phyloP scores from a whole-genome alignment of 2,888 invertebrate species.

The Parnassius glacialis region DNA sequence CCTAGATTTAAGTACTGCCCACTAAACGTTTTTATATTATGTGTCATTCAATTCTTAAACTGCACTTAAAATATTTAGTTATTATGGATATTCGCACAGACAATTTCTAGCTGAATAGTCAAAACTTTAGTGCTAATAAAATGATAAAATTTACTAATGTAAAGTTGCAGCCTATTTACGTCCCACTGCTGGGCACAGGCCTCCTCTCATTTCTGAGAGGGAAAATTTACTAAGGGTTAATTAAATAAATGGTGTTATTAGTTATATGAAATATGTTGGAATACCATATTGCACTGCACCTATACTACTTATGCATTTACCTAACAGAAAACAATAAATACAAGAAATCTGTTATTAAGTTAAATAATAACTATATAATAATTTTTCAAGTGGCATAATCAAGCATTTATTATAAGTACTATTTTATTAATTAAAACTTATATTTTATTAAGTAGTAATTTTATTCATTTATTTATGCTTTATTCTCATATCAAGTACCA shows the following conservation, averaged over 20 bases:
- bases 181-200: too few species aligned
- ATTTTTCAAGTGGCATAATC: slow-evolving; percentile 40
- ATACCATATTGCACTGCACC: slow-evolving; percentile 67
- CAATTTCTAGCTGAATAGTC: slow-evolving; percentile 53
- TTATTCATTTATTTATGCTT: too few species aligned
- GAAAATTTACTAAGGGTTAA: slow-evolving; percentile 19
- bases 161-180: too few species aligned
- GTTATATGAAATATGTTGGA: slow-evolving; percentile 20
- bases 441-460: background rate
- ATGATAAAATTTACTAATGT: slow-evolving; percentile 1
- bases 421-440: slow-evolving; percentile 38
- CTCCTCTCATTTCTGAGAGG: too few species aligned
- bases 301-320: slow-evolving; percentile 41
- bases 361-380: slow-evolving; percentile 26
- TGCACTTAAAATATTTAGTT: slow-evolving; percentile 39
- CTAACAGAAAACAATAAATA: slow-evolving; percentile 29
- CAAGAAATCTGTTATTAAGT: slow-evolving; percentile 14
- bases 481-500: too few species aligned
- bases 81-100: slow-evolving; percentile 45
- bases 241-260: slow-evolving; percentile 24
- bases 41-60: background rate
- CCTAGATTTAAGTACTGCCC: slow-evolving; percentile 49
- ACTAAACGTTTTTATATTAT: slow-evolving; percentile 41
- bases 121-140: slow-evolving; percentile 30
- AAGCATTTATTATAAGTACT: slow-evolving; percentile 47